Base-by-base conservation (phyloP, 2,888 invertebrate species). In the Drosophila pullipes region DNA sequence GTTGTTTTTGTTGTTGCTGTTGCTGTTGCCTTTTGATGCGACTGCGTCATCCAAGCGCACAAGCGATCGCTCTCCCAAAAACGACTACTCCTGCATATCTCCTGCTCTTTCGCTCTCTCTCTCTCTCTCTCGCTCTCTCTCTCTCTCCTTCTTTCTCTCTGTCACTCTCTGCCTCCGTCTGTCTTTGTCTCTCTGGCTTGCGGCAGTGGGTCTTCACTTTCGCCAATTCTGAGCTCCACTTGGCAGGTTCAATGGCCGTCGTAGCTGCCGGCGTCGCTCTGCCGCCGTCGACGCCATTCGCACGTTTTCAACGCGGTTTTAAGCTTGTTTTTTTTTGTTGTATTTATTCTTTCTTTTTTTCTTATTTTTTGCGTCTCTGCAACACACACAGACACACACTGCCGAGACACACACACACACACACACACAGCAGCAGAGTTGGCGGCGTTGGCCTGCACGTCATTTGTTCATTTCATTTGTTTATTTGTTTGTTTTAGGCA, bases 151-250 rank as follows among this genome's bases (percentile, higher is more conserved):
- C 7, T 13, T 39, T n/a, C n/a, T 22, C 53, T 64, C 31, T n/a
- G n/a, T 50, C 41, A 31, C 54, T 52, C 39, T 70, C 30, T 35
- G 6, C 25, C 52, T 47, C 37, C 47, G 16, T 69, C 49, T 52
- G 16, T 53, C 47, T 44, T 54, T 50, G n/a, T 70, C 31, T 47
- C 59, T 69, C 75, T 88, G 72, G 90, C 91, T 82, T 85, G 90
- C 83, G 87, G 91, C 90, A 90, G 78, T 91, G 84, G 87, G 91
- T 91, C 90, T 91, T 90, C 90, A 90, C 90, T 90, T 90, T 90
- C 90, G 90, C 90, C 90, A 91, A 91, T 91, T 88, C 90, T 88
- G 87, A 88, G 87, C 87, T 88, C 88, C 76, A 88, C 81, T 91
- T 89, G 77, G 74, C 78, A 83, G 89, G 88, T 91, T 88, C 91